Base-by-base conservation (phyloP, 2,113 vertebrate genomes). In the Odontesthes bonariensis region DNA sequence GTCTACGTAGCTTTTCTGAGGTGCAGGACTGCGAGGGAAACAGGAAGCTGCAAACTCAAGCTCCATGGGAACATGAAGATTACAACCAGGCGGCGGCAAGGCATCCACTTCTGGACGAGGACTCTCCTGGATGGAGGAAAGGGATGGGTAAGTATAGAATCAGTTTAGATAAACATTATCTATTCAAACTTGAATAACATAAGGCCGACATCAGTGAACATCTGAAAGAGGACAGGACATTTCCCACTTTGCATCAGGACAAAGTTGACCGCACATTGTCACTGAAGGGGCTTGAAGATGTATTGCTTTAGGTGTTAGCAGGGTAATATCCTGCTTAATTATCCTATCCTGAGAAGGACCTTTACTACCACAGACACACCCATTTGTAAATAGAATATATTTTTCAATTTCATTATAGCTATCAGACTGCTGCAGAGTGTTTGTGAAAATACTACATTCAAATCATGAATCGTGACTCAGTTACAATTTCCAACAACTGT, bases 21-120 rank as follows among this genome's bases (percentile, higher is more conserved):
- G 77, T 1, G 55, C n/a, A 2, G 82, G 65, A 58, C 79, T 81
- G 42, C 79, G 65, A 57, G 89, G 83, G 75, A 88, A 92, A 79
- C 91, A 92, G 75, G 89, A 89, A 31, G 74, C 72, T 1, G 77
- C 72, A 9, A 90, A 85, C 77, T 92, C 92, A 3, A 91, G 73
- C 68, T 93, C 93, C 85, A 92, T 76, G 71, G 92, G 90, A 69
- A 95, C 88, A 5, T 93, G 91, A 66, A 93, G 92, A 75, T 77
- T 91, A 57, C 91, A 91, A 17, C 86, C 88, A 47, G 66, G 53
- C 5, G 90, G 56, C 5, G 90, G 56, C 73, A 73, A 71, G 27
- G 77, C 54, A 0, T 79, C 86, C 74, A 23, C 67, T 11, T 69
- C 62, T 17, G 69, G 46, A 32, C 73, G 38, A 47, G 65, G 54